Percentiles rank a stretch among this genome's conserved stretches.
Conservation (phyloP, 1,140 invertebrate species). For the Atopsyche davidsoni region DNA sequence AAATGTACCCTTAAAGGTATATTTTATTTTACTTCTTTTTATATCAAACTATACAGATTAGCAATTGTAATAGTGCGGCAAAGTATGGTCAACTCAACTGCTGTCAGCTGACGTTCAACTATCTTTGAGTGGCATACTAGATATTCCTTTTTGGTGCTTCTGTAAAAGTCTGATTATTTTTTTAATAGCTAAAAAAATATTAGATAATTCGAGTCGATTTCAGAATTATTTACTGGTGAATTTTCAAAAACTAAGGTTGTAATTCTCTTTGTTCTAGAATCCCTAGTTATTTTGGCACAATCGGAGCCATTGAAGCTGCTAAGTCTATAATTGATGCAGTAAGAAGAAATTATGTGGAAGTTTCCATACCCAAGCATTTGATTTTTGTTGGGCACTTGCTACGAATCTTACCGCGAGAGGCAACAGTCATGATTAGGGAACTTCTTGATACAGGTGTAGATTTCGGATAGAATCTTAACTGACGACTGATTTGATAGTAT, state of each 20-base stretch:
- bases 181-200: too few relatives aligned
- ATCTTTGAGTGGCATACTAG: too few relatives aligned
- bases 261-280: slow-evolving; percentile 41
- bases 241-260: background rate
- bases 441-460: slow-evolving; percentile 60
- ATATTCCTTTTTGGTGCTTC: too few relatives aligned
- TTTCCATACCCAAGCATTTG: slow-evolving; percentile 56
- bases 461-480: slow-evolving; percentile 49
- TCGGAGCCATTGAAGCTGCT: slow-evolving; percentile 51
- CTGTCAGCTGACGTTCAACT: too few relatives aligned
- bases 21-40: too few relatives aligned
- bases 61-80: too few relatives aligned
- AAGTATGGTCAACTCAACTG: too few relatives aligned
- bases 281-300: slow-evolving; percentile 60
- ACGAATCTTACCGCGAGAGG: slow-evolving; percentile 54
- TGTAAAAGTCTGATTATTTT: too few relatives aligned
- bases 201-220: too few relatives aligned
- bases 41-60: too few relatives aligned
- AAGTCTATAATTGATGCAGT: slow-evolving; percentile 53
- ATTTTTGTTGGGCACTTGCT: slow-evolving; percentile 53
- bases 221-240: background rate
- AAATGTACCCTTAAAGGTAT: too few relatives aligned
- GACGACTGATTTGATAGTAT: too few relatives aligned
- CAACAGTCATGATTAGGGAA: slow-evolving; percentile 55
- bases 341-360: slow-evolving; percentile 53